Percentiles rank a stretch among this genome's conserved stretches.
Conservation (phyloP, 2,888 invertebrate species). For the Drosophila silvestris region DNA sequence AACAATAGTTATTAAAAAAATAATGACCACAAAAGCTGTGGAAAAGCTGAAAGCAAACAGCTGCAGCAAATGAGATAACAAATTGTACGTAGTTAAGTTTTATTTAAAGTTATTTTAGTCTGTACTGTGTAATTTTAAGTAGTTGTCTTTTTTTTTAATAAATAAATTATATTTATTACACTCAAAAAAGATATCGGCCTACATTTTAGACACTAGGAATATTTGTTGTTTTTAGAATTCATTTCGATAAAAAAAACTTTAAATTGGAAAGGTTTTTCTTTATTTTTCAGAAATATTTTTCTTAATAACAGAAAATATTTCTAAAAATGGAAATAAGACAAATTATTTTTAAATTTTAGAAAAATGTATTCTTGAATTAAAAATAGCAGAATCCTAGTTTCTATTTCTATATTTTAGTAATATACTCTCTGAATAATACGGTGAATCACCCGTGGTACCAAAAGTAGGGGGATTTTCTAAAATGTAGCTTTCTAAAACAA, state of each 20-base stretch:
- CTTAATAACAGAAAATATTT: neutral
- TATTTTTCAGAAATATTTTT: neutral
- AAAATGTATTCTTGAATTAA: neutral
- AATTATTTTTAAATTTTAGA: neutral
- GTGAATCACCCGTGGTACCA: neutral
- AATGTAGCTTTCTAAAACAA: neutral
- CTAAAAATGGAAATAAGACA: neutral
- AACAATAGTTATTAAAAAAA: constrained; percentile 43
- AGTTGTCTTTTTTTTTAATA: neutral
- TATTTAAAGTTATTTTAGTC: neutral
- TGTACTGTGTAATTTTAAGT: neutral
- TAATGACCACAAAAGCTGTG: constrained; percentile 15
- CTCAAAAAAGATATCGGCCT: neutral
- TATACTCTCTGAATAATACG: neutral
- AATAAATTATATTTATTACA: neutral
- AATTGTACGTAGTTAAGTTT: neutral
- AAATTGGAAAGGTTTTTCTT: too few species aligned
- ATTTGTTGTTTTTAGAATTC: neutral
- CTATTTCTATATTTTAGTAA: too few species aligned
- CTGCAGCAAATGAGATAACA: neutral
- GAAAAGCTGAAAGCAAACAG: neutral
- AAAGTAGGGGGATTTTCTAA: neutral
- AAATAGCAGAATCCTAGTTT: neutral
- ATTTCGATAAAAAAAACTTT: neutral
- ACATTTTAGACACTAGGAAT: neutral